A percentile compares a stretch with the other conserved stretches of the same genome.
Conservation (phyloP, 2,888 invertebrate species). For the Leptopterna dolabrata region DNA sequence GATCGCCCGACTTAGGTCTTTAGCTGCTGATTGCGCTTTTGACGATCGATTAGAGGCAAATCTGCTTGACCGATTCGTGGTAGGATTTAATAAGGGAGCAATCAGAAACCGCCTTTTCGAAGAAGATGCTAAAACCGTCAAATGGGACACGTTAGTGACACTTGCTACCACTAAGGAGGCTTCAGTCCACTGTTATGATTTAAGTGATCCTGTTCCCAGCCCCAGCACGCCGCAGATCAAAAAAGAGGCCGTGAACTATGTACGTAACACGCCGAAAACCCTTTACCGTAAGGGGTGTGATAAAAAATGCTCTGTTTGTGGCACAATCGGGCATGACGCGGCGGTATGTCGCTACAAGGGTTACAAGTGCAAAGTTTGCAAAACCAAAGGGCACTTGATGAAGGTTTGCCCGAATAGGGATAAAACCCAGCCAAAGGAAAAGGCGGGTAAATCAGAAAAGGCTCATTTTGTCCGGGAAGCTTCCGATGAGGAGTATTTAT, state of each 20-base stretch:
- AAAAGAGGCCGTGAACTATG: no score
- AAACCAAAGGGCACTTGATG: no score
- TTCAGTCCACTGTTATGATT: not conserved
- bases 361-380: no score
- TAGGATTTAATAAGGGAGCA: constrained; percentile 6
- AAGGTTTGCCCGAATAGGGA: not conserved
- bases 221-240: no score
- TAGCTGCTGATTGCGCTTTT: constrained; percentile 15
- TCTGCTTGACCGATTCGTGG: not conserved
- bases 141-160: not conserved
- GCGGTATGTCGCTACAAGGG: not conserved
- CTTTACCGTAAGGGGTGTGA: no score
- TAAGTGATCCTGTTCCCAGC: not conserved
- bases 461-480: not conserved
- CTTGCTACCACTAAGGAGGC: not conserved
- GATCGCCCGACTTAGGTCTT: not conserved
- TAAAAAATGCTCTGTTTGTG: not conserved
- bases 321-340: not conserved
- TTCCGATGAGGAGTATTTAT: not conserved
- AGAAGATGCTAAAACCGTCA: not conserved
- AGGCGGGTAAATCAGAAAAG: no score
- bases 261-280: not conserved
- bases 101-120: constrained; percentile 10
- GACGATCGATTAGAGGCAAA: not conserved
- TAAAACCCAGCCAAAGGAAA: no score